A percentile compares a stretch with the other conserved stretches of the same genome.
Evolutionary conservation across 2,113 vertebrate genomes (phyloP).

Genomic region (Spermophilus dauricus): DNA sequence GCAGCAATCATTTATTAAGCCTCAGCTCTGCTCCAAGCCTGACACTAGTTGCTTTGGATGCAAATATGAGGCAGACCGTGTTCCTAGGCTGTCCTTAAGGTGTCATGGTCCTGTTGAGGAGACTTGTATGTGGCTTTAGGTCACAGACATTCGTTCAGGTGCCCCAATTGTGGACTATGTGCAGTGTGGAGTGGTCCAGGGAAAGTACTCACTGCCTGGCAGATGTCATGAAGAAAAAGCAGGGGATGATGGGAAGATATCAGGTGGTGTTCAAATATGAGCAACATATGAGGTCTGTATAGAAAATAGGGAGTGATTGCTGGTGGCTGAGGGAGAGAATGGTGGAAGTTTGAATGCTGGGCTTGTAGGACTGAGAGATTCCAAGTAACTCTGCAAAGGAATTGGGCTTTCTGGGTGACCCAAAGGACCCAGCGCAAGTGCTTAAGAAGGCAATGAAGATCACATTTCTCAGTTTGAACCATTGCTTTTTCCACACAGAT

Average conservation of each 20-base stretch:
- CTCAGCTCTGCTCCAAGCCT: background rate
- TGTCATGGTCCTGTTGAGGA: background rate
- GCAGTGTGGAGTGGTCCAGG: background rate
- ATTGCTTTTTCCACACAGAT: background rate
- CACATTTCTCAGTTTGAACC: background rate
- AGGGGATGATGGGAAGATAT: background rate
- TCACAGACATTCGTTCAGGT: background rate
- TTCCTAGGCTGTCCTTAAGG: background rate
- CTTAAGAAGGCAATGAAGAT: background rate
- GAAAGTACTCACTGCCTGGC: background rate
- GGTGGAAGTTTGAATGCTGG: background rate
- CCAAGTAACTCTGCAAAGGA: background rate
- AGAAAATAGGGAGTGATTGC: background rate
- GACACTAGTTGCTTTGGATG: background rate
- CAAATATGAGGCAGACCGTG: background rate
- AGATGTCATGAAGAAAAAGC: background rate
- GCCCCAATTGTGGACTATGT: background rate
- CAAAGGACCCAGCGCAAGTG: background rate
- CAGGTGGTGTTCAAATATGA: background rate
- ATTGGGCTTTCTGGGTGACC: background rate
- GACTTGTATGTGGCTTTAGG: background rate
- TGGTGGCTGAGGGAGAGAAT: background rate
- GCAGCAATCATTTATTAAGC: background rate
- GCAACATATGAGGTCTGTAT: background rate
- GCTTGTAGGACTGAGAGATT: background rate